Evolutionary conservation across 1,140 invertebrate genomes (phyloP).

Genomic region (Drosophila takahashii): DNA sequence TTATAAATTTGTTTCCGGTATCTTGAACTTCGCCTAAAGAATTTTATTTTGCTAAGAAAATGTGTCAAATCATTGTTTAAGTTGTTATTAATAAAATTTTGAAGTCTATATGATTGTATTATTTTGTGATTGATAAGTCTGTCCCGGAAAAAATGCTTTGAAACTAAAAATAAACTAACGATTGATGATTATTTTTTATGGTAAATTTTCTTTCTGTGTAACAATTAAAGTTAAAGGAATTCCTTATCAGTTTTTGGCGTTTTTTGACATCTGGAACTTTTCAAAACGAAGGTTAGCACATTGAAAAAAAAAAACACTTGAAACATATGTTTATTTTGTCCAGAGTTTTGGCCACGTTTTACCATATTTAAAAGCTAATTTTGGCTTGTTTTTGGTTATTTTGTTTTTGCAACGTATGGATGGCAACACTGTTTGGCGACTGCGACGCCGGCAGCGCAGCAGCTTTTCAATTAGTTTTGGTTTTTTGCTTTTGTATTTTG

Average conservation of each 20-base stretch:
- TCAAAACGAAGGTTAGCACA: neutral
- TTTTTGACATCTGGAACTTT: neutral
- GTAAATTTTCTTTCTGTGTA: neutral
- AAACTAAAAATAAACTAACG: neutral
- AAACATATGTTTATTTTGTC: neutral
- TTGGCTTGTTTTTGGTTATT: neutral
- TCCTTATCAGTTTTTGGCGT: neutral
- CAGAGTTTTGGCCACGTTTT: neutral
- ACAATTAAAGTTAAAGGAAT: neutral
- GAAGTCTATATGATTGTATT: neutral
- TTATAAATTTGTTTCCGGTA: too few species aligned
- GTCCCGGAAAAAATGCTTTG: too few species aligned
- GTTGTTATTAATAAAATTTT: too few species aligned
- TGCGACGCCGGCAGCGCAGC: slow-evolving; percentile 34
- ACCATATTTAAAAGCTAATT: neutral
- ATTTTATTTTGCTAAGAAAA: too few species aligned
- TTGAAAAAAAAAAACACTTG: neutral
- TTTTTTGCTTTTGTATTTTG: slow-evolving; percentile 34
- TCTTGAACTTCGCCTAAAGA: too few species aligned
- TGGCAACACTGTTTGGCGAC: slow-evolving; percentile 22
- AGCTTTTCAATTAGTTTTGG: slow-evolving; percentile 71
- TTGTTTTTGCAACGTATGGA: neutral
- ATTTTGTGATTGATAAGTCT: neutral
- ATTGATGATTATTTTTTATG: neutral
- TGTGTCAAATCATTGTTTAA: too few species aligned